Conservation (phyloP, 2,888 invertebrate genomes). For the Stenchaetothrips biformis region DNA sequence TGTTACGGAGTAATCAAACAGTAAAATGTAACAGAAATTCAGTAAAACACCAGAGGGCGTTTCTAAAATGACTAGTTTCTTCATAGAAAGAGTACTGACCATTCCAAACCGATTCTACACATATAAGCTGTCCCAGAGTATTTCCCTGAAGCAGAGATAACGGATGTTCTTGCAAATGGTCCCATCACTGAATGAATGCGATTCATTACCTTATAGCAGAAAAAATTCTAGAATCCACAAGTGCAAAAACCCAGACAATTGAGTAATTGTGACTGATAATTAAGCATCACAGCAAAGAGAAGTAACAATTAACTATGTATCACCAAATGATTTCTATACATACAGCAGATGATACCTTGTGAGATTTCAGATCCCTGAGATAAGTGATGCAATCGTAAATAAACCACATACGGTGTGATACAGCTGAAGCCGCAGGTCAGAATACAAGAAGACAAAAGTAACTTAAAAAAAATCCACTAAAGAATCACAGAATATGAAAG, state of each 20-base stretch:
- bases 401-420: slow-evolving; percentile 11
- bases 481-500: background rate
- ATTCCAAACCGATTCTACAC: background rate
- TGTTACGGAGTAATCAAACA: background rate
- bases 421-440: background rate
- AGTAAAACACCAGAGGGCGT: background rate
- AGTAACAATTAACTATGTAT: slow-evolving; percentile 24
- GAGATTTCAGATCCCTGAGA: slow-evolving; percentile 24
- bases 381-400: slow-evolving; percentile 4
- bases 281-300: slow-evolving; percentile 21
- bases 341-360: slow-evolving; percentile 20
- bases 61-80: slow-evolving; percentile 8
- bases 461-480: no score
- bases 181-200: slow-evolving; percentile 16
- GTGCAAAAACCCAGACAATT: slow-evolving; percentile 23
- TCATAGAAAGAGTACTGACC: background rate
- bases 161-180: slow-evolving; percentile 1
- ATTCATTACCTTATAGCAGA: background rate
- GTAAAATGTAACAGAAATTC: background rate
- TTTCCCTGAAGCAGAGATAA: slow-evolving; percentile 11
- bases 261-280: slow-evolving; percentile 16
- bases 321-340: slow-evolving; percentile 15
- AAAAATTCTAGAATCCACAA: slow-evolving; percentile 18
- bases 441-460: no score
- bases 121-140: background rate